phyloP scores from a whole-genome alignment of 2,113 vertebrate genomes.

The Larimichthys crocea region DNA sequence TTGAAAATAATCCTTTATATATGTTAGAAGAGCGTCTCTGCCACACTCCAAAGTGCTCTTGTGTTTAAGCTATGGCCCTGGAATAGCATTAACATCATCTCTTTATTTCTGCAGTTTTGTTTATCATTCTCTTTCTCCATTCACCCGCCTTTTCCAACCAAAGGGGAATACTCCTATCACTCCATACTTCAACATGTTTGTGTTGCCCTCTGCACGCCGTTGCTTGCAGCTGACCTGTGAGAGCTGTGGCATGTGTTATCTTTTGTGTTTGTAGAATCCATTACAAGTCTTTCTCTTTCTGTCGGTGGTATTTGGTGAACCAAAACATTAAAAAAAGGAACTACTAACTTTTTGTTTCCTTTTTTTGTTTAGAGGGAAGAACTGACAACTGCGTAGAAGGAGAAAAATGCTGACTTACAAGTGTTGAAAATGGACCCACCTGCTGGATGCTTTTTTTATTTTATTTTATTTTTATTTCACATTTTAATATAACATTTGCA shows the following conservation, averaged over 20 bases:
- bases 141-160: slow-evolving; percentile 32
- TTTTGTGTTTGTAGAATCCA: slow-evolving; percentile 9
- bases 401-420: slow-evolving; percentile 71
- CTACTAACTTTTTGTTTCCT: background rate
- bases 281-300: slow-evolving; percentile 3
- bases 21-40: background rate
- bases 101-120: slow-evolving; percentile 44
- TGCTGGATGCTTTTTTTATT: slow-evolving; percentile 38
- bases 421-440: slow-evolving; percentile 25
- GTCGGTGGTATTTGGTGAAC: background rate
- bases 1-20: slow-evolving; percentile 17
- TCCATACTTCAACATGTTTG: slow-evolving; percentile 26
- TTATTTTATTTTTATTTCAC: slow-evolving; percentile 35
- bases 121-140: slow-evolving; percentile 23
- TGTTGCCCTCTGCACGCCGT: slow-evolving; percentile 57
- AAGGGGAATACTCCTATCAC: background rate
- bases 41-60: background rate
- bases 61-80: slow-evolving; percentile 52
- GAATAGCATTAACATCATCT: slow-evolving; percentile 57
- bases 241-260: slow-evolving; percentile 45
- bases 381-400: slow-evolving; percentile 56
- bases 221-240: slow-evolving; percentile 56
- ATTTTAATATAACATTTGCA: slow-evolving; percentile 58
- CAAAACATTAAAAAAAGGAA: background rate
- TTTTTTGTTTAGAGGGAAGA: slow-evolving; percentile 70